Evolutionary conservation across 2,888 invertebrate genomes (phyloP).

Genomic region (Thalpophila matura): DNA sequence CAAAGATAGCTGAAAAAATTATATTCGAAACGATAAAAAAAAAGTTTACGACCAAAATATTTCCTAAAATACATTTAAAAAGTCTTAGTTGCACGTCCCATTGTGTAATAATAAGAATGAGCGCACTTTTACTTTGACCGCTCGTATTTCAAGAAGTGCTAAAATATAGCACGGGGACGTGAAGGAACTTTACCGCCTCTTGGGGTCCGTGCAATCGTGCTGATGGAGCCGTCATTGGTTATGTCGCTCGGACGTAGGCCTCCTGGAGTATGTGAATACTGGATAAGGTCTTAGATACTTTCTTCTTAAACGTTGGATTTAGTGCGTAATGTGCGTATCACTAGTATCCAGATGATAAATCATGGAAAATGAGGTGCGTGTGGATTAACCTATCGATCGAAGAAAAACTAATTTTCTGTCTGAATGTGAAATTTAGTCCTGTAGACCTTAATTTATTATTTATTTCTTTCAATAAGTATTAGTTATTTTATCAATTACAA

Average conservation of each 20-base stretch:
- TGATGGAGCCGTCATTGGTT: conserved; percentile 54
- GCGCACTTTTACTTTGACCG: neutral
- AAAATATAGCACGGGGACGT: conserved; percentile 27
- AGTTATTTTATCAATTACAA: no score
- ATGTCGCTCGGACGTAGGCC: conserved; percentile 17
- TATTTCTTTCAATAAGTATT: no score
- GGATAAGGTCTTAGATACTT: conserved; percentile 25
- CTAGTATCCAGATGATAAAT: no score
- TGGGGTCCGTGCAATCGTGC: conserved; percentile 53
- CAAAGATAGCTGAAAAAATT: neutral
- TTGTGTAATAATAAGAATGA: conserved; percentile 1
- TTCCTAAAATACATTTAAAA: neutral
- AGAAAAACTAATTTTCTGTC: no score
- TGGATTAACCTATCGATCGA: no score
- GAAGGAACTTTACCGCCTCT: conserved; percentile 40
- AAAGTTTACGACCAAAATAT: neutral
- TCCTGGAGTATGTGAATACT: conserved; percentile 9
- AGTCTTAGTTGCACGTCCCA: neutral
- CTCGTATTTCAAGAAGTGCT: neutral
- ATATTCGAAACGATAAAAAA: no score
- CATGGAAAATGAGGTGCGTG: no score
- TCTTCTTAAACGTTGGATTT: no score
- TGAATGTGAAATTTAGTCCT: no score
- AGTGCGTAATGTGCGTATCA: no score
- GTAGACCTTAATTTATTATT: no score